phyloP scores from a whole-genome alignment of 2,113 vertebrate species.

The Paracanthobrama guichenoti region DNA sequence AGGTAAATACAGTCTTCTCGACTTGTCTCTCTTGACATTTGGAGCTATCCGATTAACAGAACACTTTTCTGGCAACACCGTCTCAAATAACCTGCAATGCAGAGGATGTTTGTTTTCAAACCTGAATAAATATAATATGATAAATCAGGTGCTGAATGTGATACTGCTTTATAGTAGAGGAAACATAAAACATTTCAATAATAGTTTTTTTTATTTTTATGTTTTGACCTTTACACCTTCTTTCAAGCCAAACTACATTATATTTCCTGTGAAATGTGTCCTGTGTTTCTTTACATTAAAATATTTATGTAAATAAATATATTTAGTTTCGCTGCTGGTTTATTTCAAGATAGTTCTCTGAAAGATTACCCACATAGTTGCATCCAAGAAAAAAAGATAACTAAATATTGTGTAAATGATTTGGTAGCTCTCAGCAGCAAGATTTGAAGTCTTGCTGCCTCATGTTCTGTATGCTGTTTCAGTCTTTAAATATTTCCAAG shows the following conservation, averaged over 20 bases:
- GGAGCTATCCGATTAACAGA: background rate
- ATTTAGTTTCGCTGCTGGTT: background rate
- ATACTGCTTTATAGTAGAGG: background rate
- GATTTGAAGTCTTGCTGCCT: background rate
- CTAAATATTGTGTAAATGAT: background rate
- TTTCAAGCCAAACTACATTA: background rate
- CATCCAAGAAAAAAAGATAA: background rate
- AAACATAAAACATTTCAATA: background rate
- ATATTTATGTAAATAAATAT: background rate
- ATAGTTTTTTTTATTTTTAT: too few relatives aligned
- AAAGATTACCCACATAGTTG: background rate
- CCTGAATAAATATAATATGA: background rate
- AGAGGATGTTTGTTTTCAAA: background rate
- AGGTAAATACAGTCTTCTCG: background rate
- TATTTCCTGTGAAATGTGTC: background rate
- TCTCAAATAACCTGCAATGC: background rate
- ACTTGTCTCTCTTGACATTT: background rate
- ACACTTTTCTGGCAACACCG: background rate
- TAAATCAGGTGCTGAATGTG: background rate
- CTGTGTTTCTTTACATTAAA: background rate
- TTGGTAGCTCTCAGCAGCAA: slow-evolving; percentile 29
- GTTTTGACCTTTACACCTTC: background rate
- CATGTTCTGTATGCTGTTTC: background rate
- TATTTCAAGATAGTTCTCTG: background rate
- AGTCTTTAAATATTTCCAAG: background rate